Percentiles rank a stretch among this genome's conserved stretches.
These are phyloP conservation scores for Pomatorhinus ruficollis DNA, from an alignment of 2,113 vertebrate genomes.

Conservation along the genomic window DNA sequence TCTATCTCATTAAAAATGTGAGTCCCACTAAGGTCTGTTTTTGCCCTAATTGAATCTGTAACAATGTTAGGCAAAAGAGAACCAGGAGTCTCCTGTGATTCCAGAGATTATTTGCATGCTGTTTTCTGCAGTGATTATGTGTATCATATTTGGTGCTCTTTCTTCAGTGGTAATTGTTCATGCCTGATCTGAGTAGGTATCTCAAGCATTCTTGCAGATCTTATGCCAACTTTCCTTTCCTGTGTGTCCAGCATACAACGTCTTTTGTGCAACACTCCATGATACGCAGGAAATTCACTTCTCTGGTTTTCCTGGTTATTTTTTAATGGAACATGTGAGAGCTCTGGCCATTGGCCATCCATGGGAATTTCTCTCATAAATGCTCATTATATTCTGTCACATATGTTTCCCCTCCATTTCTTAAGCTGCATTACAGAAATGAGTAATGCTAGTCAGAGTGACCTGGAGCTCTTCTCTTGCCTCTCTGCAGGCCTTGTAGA, in stretches of 20 bases:
- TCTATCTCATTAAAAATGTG: background rate
- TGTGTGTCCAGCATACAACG: background rate
- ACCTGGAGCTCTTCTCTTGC: background rate
- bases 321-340: background rate
- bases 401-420: background rate
- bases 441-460: background rate
- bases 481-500: background rate
- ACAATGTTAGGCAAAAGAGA: background rate
- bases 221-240: background rate
- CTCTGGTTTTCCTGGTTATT: background rate
- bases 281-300: background rate
- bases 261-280: background rate
- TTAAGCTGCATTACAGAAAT: slow-evolving; percentile 2
- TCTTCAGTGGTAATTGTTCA: background rate
- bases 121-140: background rate
- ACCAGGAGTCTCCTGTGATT: background rate
- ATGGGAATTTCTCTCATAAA: background rate
- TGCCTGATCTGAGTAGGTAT: background rate
- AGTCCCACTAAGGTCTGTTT: background rate
- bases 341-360: background rate
- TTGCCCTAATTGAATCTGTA: background rate
- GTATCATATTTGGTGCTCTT: background rate
- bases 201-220: background rate
- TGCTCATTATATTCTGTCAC: background rate
- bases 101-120: background rate